A percentile compares a stretch with the other conserved stretches of the same genome.
Conservation (phyloP, 2,888 invertebrate genomes). For the Metalampra italica region DNA sequence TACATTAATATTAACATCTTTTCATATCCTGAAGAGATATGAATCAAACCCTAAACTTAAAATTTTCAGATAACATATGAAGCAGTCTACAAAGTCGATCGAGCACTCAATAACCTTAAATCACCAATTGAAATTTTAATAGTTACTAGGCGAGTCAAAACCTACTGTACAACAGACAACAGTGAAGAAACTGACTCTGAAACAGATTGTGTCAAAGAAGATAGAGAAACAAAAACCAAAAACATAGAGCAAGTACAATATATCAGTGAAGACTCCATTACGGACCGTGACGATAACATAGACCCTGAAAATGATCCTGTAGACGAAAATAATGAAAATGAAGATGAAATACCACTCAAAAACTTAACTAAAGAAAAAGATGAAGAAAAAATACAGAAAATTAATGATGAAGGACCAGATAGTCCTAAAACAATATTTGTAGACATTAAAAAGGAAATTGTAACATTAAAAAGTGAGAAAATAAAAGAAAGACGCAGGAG, state of each 20-base stretch:
- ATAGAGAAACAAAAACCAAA: slow-evolving; percentile 16
- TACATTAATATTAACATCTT: too few relatives aligned
- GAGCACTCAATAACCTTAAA: slow-evolving; percentile 12
- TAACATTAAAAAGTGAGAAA: slow-evolving; percentile 20
- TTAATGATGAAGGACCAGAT: slow-evolving; percentile 4
- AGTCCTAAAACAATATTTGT: slow-evolving; percentile 27
- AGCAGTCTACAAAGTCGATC: slow-evolving; percentile 20
- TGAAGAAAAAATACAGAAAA: background rate
- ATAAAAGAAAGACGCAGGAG: slow-evolving; percentile 14
- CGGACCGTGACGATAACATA: background rate
- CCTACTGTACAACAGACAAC: slow-evolving; percentile 20
- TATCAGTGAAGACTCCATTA: slow-evolving; percentile 4
- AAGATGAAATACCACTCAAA: background rate
- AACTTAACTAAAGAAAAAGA: background rate
- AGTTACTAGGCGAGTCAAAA: slow-evolving; percentile 28
- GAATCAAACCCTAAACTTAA: too few relatives aligned
- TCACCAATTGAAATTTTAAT: slow-evolving; percentile 33
- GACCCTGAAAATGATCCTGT: slow-evolving; percentile 5
- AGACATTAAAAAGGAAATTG: slow-evolving; percentile 22
- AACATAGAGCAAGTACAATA: slow-evolving; percentile 12
- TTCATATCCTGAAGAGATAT: too few relatives aligned
- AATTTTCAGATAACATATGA: slow-evolving; percentile 21
- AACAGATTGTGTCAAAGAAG: slow-evolving; percentile 6
- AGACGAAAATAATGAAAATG: background rate
- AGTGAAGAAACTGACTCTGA: slow-evolving; percentile 7